Evolutionary conservation across 2,113 vertebrate genomes (phyloP).

Genomic region (Campylomormyrus tamandua): DNA sequence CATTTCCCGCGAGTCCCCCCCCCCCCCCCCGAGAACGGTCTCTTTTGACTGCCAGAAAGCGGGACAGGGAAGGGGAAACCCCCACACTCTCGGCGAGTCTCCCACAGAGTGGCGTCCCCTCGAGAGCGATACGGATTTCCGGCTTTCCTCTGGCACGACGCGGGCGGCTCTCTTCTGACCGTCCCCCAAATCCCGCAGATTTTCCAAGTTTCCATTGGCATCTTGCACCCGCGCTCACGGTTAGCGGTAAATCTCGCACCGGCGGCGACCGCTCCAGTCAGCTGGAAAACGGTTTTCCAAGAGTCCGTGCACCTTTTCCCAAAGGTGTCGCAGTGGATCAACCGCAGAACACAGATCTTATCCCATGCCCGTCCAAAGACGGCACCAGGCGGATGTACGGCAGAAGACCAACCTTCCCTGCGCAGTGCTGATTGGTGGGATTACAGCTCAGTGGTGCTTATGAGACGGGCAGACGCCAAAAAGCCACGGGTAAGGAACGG

Average conservation of each 20-base stretch:
- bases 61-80: background rate
- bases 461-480: background rate
- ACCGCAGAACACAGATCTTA: background rate
- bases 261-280: background rate
- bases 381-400: background rate
- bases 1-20: background rate
- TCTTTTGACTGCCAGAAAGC: background rate
- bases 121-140: background rate
- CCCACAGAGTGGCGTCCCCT: background rate
- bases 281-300: background rate
- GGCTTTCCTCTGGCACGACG: background rate
- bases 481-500: background rate
- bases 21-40: background rate
- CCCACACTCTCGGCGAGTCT: background rate
- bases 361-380: background rate
- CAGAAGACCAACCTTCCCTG: background rate
- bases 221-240: background rate
- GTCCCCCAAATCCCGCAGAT: background rate
- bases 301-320: background rate
- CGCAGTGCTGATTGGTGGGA: background rate
- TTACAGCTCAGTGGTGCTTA: background rate
- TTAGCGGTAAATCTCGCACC: background rate
- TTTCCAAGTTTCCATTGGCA: background rate
- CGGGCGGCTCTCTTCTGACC: background rate
- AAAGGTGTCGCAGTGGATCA: background rate